Conservation (phyloP, 2,797 vertebrate genomes). For the Spinus olivaceus region DNA sequence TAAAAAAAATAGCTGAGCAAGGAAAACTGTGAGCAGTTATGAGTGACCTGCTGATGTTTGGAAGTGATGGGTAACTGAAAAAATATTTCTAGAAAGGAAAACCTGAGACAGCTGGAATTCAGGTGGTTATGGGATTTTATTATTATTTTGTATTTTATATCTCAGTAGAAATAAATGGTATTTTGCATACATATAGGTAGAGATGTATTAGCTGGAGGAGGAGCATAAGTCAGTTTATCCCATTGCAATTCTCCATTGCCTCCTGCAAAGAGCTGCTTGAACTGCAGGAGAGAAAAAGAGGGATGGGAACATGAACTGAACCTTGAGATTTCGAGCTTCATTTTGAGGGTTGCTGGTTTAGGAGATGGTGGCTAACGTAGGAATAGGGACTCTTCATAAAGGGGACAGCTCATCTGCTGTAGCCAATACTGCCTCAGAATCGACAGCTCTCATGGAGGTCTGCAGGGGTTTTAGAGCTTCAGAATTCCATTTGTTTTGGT, state of each 20-base stretch:
- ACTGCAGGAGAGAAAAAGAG: background rate
- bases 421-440: background rate
- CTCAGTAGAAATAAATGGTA: background rate
- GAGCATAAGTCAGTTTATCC: background rate
- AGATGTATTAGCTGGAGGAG: background rate
- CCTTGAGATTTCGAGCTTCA: background rate
- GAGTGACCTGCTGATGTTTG: background rate
- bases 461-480: background rate
- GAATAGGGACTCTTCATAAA: background rate
- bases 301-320: background rate
- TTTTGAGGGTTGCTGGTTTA: background rate
- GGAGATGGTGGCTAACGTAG: background rate
- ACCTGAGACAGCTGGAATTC: background rate
- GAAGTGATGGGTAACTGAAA: background rate
- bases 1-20: background rate
- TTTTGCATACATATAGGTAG: background rate
- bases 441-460: rapidly evolving
- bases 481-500: background rate
- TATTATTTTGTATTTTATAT: background rate
- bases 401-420: background rate
- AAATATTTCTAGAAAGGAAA: background rate
- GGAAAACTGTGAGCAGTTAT: background rate
- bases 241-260: background rate
- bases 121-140: background rate
- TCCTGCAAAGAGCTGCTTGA: background rate